Conservation (phyloP, 2,888 invertebrate species). For the Boloria selene region DNA sequence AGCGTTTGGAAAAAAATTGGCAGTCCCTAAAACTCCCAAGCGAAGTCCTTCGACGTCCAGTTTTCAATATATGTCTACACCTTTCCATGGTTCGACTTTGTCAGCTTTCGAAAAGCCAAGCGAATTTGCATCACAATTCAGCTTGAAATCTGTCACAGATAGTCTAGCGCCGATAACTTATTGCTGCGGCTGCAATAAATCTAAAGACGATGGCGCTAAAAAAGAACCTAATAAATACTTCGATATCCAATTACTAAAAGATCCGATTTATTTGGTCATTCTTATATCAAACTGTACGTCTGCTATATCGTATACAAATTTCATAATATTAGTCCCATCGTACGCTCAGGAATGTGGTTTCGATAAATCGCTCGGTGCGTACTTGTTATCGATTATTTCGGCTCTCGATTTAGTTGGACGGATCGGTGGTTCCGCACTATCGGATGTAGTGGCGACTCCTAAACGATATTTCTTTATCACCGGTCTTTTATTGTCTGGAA, state of each 20-base stretch:
- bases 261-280: slow-evolving; percentile 91
- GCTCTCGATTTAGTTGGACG: slow-evolving; percentile 90
- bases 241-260: slow-evolving; percentile 87
- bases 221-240: slow-evolving; percentile 85
- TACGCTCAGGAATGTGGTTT: slow-evolving; percentile 88
- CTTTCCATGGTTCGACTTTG: slow-evolving; percentile 92
- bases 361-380: slow-evolving; percentile 87
- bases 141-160: slow-evolving; percentile 85
- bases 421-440: slow-evolving; percentile 92
- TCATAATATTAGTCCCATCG: slow-evolving; percentile 90
- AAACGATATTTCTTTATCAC: slow-evolving; percentile 92
- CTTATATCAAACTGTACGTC: slow-evolving; percentile 92
- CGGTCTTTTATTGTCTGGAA: slow-evolving; percentile 89
- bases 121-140: slow-evolving; percentile 90
- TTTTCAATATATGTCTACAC: slow-evolving; percentile 92
- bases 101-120: slow-evolving; percentile 89
- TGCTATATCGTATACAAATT: slow-evolving; percentile 93
- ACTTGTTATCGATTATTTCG: slow-evolving; percentile 90
- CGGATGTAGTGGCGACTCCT: slow-evolving; percentile 88
- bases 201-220: slow-evolving; percentile 58
- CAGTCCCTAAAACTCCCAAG: slow-evolving; percentile 79
- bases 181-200: slow-evolving; percentile 65
- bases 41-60: slow-evolving; percentile 90
- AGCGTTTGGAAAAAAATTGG: slow-evolving; percentile 65
- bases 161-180: slow-evolving; percentile 75